Base-by-base conservation (phyloP, 2,888 invertebrate genomes). In the Agapostemon virescens region DNA sequence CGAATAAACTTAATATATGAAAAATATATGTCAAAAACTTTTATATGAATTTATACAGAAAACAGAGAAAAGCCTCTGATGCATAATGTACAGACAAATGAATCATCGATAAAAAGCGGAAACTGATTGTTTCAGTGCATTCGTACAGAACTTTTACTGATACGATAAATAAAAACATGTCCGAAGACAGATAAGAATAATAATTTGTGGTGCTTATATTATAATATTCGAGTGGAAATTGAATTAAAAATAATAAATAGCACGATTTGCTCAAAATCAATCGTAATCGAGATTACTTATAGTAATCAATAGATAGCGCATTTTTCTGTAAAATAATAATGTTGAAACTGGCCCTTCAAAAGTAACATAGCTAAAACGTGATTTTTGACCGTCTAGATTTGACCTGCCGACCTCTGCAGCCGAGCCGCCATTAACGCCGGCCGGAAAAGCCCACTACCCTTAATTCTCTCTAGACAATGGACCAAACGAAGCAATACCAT, bases 121-220 rank as follows among this genome's bases (percentile, higher is more conserved):
- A 66, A 38, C 55, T 30, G 55, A 58, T 38, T 74, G 64, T 66
- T 68, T 80, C 75, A 74, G 80, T 83, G 77, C 73, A 70, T 30
- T 68, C 75, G 40, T 67, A 70, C 55, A 73, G 63, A 42, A 63
- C 70, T 75, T 73, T n/a, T 45, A 79, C 67, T 74, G 67, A 69
- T 26, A 63, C 55, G 71, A 83, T 73, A 83, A 84, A 85, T 73
- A 79, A 75, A 64, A 77, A 74, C 40, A 52, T 45, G 42, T 58
- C 40, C 64, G 64, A 69, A 72, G 45, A 75, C 49, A 42, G 81
- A 82, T 82, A 82, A 76, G 70, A 67, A 77, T 70, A 69, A 79
- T 81, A 76, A 38, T 55, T 70, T 70, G 52, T 42, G 40, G 17
- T 42, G 33, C 45, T 68, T 49, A 45, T 36, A 76, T 72, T 61